phyloP scores from a whole-genome alignment of 2,113 vertebrate genomes.

The Strigops habroptila region DNA sequence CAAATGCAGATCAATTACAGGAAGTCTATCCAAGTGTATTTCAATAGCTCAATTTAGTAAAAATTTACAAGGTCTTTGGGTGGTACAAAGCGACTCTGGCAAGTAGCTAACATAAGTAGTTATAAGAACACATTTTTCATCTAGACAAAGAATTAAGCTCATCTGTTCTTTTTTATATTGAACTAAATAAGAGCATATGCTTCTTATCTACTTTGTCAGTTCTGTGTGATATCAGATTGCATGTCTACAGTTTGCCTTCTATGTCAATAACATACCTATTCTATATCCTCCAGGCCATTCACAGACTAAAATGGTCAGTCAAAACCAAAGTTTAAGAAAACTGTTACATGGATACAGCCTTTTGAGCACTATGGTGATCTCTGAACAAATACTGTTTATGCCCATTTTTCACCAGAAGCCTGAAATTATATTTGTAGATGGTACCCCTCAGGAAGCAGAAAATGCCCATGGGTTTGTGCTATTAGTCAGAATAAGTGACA shows the following conservation, averaged over 20 bases:
- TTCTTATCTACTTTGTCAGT: neutral
- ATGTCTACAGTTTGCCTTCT: neutral
- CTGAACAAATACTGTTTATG: neutral
- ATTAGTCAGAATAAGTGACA: neutral
- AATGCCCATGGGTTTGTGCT: neutral
- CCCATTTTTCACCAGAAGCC: neutral
- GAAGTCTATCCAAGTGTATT: neutral
- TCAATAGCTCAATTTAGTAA: neutral
- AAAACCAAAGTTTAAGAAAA: neutral
- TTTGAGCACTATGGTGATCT: neutral
- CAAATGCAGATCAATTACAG: neutral
- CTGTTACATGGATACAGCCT: neutral
- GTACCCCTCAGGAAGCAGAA: neutral
- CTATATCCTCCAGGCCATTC: neutral
- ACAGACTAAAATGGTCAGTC: neutral
- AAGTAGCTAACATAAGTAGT: slow-evolving; percentile 10
- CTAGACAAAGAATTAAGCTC: neutral
- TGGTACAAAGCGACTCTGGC: neutral
- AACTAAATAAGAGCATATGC: neutral
- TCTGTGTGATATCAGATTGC: neutral
- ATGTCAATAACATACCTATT: neutral
- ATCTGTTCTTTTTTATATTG: neutral
- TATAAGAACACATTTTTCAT: neutral
- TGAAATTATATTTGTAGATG: neutral
- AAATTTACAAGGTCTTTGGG: slow-evolving; percentile 5